Conservation (phyloP, 2,888 invertebrate genomes). For the Acleris holmiana region DNA sequence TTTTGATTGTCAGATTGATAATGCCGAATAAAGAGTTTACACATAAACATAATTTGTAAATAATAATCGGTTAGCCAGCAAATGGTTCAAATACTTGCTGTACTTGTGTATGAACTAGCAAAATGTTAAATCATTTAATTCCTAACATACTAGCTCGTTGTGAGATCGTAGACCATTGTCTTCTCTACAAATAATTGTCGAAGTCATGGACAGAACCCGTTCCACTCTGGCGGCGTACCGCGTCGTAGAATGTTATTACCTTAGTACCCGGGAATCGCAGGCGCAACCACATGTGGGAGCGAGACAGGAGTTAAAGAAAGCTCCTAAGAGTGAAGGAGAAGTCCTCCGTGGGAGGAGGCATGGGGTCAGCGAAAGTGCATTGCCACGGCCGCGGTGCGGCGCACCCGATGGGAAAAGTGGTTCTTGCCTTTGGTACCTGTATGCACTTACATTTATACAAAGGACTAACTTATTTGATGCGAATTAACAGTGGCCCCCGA, state of each 20-base stretch:
- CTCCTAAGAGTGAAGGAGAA: conserved; percentile 66
- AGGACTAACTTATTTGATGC: conserved; percentile 53
- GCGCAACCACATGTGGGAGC: conserved; percentile 69
- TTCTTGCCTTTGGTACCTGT: conserved; percentile 63
- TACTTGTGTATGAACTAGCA: too few species aligned
- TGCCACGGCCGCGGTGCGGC: conserved; percentile 77
- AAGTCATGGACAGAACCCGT: conserved; percentile 82
- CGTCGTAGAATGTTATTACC: conserved; percentile 82
- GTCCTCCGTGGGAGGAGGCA: conserved; percentile 74
- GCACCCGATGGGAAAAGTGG: conserved; percentile 79
- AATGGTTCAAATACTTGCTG: too few species aligned
- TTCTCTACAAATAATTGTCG: conserved; percentile 77
- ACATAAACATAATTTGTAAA: too few species aligned
- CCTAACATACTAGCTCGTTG: conserved; percentile 53
- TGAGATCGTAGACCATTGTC: conserved; percentile 71
- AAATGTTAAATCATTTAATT: background rate
- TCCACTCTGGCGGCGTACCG: conserved; percentile 80
- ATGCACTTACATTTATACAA: conserved; percentile 64
- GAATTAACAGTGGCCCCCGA: conserved; percentile 12
- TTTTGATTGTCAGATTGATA: too few species aligned
- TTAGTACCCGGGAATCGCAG: conserved; percentile 76
- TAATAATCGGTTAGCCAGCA: too few species aligned
- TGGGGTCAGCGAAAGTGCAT: conserved; percentile 84
- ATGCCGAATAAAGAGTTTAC: too few species aligned
- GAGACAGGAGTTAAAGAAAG: conserved; percentile 67